Conservation (phyloP, 2,113 vertebrate species). For the Brachypteracias leptosomus region DNA sequence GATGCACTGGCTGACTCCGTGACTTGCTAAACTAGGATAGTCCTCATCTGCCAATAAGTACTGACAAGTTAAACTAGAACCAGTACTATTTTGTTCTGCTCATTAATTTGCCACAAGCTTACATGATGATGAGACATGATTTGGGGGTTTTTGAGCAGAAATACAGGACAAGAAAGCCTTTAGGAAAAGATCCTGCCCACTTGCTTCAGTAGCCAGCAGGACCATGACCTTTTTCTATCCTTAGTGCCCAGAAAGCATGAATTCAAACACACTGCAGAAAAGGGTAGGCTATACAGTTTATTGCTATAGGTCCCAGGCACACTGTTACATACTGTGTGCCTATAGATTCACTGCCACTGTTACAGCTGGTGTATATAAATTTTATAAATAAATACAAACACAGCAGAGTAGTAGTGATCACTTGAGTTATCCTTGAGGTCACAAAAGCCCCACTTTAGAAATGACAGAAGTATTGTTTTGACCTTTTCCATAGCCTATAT, state of each 20-base stretch:
- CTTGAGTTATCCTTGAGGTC: neutral
- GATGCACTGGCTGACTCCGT: neutral
- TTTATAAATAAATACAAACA: neutral
- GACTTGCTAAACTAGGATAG: neutral
- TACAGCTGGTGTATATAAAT: neutral
- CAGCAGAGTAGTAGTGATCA: accelerated
- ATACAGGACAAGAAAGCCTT: neutral
- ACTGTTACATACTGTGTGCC: neutral
- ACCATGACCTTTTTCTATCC: neutral
- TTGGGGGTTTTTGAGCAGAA: neutral
- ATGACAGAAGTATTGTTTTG: neutral
- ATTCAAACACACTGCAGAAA: neutral
- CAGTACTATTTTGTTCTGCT: neutral
- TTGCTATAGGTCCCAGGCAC: neutral
- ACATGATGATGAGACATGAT: neutral
- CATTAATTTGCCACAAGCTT: neutral
- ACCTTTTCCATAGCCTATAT: no score
- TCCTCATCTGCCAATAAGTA: neutral
- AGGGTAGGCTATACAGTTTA: neutral
- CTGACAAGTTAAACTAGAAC: neutral
- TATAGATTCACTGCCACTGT: neutral
- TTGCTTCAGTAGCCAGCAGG: neutral
- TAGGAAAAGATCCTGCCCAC: neutral
- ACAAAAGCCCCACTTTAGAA: neutral
- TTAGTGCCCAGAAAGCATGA: neutral